These are phyloP conservation scores for Vimba vimba DNA, from an alignment of 2,113 vertebrate species.

Conservation along the genomic window DNA sequence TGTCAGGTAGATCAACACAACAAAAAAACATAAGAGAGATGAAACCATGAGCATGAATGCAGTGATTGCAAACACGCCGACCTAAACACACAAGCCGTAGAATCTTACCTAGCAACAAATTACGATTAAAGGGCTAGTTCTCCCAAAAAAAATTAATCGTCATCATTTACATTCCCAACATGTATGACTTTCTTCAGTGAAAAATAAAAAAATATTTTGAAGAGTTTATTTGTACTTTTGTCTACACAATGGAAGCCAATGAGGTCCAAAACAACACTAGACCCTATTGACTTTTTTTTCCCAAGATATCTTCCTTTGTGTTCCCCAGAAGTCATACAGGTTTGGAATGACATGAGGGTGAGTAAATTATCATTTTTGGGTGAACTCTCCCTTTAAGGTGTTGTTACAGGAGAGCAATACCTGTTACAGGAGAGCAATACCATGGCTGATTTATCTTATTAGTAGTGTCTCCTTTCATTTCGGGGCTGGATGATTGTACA, in stretches of 20 bases:
- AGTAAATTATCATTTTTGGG: neutral
- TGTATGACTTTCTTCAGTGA: neutral
- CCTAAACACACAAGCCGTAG: neutral
- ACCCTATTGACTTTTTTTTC: neutral
- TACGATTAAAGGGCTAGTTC: neutral
- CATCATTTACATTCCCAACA: neutral
- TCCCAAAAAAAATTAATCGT: neutral
- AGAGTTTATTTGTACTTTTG: neutral
- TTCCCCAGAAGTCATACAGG: neutral
- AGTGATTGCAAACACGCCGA: neutral
- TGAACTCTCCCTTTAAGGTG: neutral
- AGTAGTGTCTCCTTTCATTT: constrained; percentile 28
- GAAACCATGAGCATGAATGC: constrained; percentile 1
- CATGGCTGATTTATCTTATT: constrained; percentile 31
- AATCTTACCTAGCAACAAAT: constrained; percentile 12
- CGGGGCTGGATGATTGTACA: constrained; percentile 4
- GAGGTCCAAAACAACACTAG: neutral
- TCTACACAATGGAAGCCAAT: neutral
- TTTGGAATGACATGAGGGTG: neutral
- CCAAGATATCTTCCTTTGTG: neutral
- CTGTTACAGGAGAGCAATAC: constrained; percentile 13
- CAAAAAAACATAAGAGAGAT: neutral
- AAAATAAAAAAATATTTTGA: neutral
- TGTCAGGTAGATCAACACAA: constrained; percentile 8
- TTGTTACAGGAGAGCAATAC: constrained; percentile 17